Base-by-base conservation (phyloP, 1,140 invertebrate genomes). In the Agrilus planipennis region DNA sequence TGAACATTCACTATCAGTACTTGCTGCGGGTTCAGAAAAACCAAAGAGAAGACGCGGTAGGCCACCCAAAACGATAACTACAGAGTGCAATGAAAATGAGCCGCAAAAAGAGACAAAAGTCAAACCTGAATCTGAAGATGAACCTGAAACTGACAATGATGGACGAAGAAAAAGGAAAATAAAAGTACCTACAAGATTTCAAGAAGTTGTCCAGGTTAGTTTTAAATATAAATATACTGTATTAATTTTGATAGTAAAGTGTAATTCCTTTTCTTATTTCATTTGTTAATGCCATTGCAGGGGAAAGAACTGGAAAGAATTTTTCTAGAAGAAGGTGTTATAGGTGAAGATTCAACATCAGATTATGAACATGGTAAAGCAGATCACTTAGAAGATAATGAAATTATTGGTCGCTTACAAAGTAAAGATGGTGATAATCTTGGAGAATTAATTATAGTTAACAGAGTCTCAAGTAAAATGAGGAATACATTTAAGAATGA, bases 291-390 rank as follows among this genome's bases (percentile, higher is more conserved):
- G 22, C 22, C 22, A 34, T 34, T 54, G 31, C 42, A 79, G 68
- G 80, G 79, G 1, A 79, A 79, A 62, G 80, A 84, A 63, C 59
- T 84, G 29, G 78, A 81, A 52, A 67, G 72, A 51, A 78, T 84
- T 48, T 77, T 82, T 40, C 71, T 72, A 50, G 76, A 82, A 52
- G 77, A 79, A 61, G 79, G 79, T 18, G 73, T 81, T 2, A 76
- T 74, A 37, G 78, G 79, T 49, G 76, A 71, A 20, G 70, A 72
- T 39, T 73, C 70, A 22, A 30, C 44, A 23, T 49, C 53, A 10
- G 53, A 68, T 10, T 60, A 55, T 34, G 66, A 67, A 19, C 55
- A 58, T 18, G 7, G 14, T 21, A 39, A 36, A 20, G 30, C 19
- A 4, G n/a, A n/a, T n/a, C n/a, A n/a, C n/a, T n/a, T n/a, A n/a